Evolutionary conservation across 2,888 invertebrate genomes (phyloP).

Genomic region (Chorisops tibialis): DNA sequence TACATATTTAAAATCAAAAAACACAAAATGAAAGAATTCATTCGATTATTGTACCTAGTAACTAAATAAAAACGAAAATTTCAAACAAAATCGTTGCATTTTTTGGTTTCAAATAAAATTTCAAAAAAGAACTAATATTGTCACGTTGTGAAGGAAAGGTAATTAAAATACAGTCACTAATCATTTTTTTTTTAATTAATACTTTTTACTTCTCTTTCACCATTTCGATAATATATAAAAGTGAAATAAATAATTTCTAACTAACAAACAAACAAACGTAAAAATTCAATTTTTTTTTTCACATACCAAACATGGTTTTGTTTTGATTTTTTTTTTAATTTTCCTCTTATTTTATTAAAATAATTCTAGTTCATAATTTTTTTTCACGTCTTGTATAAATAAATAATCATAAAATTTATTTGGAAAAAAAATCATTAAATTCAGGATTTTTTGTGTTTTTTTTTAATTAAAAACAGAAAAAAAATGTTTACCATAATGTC

Average conservation of each 20-base stretch:
- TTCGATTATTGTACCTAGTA: too few species aligned
- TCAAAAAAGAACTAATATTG: too few species aligned
- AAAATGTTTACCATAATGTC: too few species aligned
- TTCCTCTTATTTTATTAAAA: too few species aligned
- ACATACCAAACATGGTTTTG: constrained; percentile 28
- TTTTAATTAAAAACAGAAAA: too few species aligned
- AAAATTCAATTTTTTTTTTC: constrained; percentile 24
- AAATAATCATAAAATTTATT: background rate
- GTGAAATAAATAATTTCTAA: constrained; percentile 7
- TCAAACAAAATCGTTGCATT: background rate
- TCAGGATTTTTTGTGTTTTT: too few species aligned
- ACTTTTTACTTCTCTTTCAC: background rate
- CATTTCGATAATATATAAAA: background rate
- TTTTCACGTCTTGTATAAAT: background rate
- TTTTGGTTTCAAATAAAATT: background rate
- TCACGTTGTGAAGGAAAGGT: constrained; percentile 8
- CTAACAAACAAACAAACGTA: constrained; percentile 27
- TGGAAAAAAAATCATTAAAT: too few species aligned
- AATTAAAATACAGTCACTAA: constrained; percentile 17
- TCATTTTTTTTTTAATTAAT: constrained; percentile 10
- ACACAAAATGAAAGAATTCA: too few species aligned
- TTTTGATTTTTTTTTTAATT: constrained; percentile 28
- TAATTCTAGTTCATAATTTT: background rate
- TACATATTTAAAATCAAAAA: too few species aligned
- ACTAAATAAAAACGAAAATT: too few species aligned